phyloP scores from a whole-genome alignment of 2,113 vertebrate genomes.

The Lophotis ruficrista region DNA sequence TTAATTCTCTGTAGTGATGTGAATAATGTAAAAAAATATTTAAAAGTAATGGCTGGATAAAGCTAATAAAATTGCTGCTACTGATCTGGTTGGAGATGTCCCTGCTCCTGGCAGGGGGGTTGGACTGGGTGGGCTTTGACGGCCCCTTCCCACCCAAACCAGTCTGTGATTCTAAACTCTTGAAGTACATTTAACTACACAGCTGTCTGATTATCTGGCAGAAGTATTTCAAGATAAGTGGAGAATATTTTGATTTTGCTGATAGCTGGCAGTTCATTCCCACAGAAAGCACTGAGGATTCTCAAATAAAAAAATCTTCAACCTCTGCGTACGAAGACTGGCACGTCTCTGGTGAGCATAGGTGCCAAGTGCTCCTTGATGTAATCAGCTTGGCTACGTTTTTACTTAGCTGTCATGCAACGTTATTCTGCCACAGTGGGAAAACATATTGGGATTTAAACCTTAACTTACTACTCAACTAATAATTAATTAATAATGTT shows the following conservation, averaged over 20 bases:
- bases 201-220: neutral
- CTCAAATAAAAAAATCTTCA: neutral
- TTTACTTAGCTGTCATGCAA: neutral
- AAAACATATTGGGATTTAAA: neutral
- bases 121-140: no score
- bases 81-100: no score
- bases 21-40: neutral
- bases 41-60: neutral
- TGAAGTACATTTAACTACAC: neutral
- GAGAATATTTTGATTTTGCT: neutral
- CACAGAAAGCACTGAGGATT: neutral
- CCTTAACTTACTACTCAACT: neutral
- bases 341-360: neutral
- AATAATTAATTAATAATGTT: neutral
- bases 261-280: neutral
- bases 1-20: neutral
- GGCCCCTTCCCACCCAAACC: no score
- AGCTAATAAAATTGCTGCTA: neutral
- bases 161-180: no score
- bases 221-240: neutral
- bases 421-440: neutral
- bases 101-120: no score
- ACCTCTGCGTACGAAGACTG: accelerated
- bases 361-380: neutral
- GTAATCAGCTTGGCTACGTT: neutral